phyloP scores from a whole-genome alignment of 2,888 invertebrate genomes.

The Blastobasis lacticolella region DNA sequence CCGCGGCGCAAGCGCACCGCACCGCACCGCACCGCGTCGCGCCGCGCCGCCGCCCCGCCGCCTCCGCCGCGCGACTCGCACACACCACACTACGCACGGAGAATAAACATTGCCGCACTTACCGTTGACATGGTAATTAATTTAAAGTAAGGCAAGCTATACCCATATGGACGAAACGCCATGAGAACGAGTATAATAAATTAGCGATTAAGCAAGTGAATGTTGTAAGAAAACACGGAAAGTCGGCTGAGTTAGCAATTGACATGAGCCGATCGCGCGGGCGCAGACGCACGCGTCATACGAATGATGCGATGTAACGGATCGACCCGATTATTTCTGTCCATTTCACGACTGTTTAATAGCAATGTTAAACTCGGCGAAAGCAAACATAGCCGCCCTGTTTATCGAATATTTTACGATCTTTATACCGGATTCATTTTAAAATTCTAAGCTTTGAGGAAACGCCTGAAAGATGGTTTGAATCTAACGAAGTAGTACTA shows the following conservation, averaged over 20 bases:
- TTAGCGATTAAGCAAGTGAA: slow-evolving; percentile 50
- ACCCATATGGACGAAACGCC: slow-evolving; percentile 23
- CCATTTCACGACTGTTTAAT: slow-evolving; percentile 73
- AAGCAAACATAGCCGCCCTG: slow-evolving; percentile 70
- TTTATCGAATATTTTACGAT: slow-evolving; percentile 74
- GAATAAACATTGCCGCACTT: slow-evolving; percentile 16
- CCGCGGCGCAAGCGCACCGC: slow-evolving; percentile 27
- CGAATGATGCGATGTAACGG: slow-evolving; percentile 70
- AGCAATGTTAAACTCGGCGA: slow-evolving; percentile 71
- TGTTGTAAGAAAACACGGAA: slow-evolving; percentile 45
- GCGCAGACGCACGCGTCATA: slow-evolving; percentile 60
- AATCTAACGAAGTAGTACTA: slow-evolving; percentile 31
- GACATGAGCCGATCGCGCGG: slow-evolving; percentile 33
- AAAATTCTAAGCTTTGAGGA: slow-evolving; percentile 66
- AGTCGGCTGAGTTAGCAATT: slow-evolving; percentile 55
- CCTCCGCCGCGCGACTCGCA: slow-evolving; percentile 1
- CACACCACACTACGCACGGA: slow-evolving; percentile 10
- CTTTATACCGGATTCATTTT: slow-evolving; percentile 61
- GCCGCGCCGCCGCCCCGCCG: slow-evolving; percentile 9
- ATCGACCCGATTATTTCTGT: slow-evolving; percentile 73
- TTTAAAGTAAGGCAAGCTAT: slow-evolving; percentile 28
- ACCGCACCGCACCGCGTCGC: slow-evolving; percentile 5
- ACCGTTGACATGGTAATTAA: slow-evolving; percentile 31
- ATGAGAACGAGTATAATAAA: slow-evolving; percentile 39
- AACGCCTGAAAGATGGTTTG: slow-evolving; percentile 66